Conservation (phyloP, 2,113 vertebrate species). For the Trachemys scripta region DNA sequence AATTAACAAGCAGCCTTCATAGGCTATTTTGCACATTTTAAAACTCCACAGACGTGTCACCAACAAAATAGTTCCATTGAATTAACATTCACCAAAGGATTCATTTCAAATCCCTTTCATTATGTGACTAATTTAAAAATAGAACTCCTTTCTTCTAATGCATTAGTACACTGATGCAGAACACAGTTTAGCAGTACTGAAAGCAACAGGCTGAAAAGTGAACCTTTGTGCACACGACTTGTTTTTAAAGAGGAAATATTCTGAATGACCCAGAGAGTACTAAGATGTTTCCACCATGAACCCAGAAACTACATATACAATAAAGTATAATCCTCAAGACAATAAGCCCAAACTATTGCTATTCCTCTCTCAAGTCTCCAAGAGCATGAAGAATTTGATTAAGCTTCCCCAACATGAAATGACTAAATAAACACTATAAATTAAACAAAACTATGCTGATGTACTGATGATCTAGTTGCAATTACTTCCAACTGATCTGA, state of each 20-base stretch:
- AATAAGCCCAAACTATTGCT: background rate
- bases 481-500: constrained; percentile 68
- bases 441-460: constrained; percentile 69
- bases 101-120: background rate
- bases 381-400: constrained; percentile 27
- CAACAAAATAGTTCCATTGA: background rate
- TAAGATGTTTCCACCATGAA: background rate
- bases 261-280: background rate
- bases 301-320: background rate
- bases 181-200: background rate
- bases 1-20: background rate
- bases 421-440: constrained; percentile 61
- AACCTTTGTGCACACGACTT: background rate
- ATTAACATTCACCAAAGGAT: background rate
- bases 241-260: background rate
- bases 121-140: background rate
- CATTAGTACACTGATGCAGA: background rate
- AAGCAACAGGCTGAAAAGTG: background rate
- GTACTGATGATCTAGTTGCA: constrained; percentile 54
- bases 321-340: background rate
- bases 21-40: background rate
- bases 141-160: background rate
- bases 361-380: background rate
- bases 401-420: constrained; percentile 44
- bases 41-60: background rate